phyloP scores from a whole-genome alignment of 2,888 invertebrate species.

The Tenthredo livida region DNA sequence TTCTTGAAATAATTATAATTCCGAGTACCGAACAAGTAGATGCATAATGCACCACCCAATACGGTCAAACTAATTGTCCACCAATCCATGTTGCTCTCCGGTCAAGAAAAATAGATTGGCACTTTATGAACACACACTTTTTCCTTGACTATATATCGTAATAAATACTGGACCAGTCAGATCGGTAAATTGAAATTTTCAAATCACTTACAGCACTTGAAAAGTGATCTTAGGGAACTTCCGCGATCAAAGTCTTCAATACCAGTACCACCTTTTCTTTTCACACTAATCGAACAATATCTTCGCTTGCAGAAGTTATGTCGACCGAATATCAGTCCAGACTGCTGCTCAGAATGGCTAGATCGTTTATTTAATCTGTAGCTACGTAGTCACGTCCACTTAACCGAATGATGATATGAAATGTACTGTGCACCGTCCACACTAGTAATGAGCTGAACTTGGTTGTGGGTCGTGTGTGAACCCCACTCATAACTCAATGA shows the following conservation, averaged over 20 bases:
- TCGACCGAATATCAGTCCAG: neutral
- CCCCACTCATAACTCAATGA: no score
- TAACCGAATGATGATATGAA: no score
- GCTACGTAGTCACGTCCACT: no score
- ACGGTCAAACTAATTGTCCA: constrained; percentile 45
- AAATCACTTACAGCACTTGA: no score
- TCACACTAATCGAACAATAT: neutral
- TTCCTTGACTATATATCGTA: neutral
- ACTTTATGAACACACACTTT: neutral
- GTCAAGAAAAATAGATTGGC: neutral
- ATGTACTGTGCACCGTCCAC: no score
- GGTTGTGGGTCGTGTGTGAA: no score
- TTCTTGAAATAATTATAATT: constrained; percentile 63
- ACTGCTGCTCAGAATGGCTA: neutral
- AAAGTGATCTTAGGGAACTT: no score
- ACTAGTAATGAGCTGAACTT: no score
- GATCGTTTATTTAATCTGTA: no score
- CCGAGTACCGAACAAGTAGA: constrained; percentile 55
- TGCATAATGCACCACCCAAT: constrained; percentile 5
- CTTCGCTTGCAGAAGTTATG: neutral
- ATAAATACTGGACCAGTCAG: no score
- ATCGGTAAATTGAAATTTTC: no score
- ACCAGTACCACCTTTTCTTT: neutral
- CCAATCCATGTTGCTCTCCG: neutral
- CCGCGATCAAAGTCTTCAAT: neutral